Conservation (phyloP, 1,140 invertebrate species). For the Elysia chlorotica region DNA sequence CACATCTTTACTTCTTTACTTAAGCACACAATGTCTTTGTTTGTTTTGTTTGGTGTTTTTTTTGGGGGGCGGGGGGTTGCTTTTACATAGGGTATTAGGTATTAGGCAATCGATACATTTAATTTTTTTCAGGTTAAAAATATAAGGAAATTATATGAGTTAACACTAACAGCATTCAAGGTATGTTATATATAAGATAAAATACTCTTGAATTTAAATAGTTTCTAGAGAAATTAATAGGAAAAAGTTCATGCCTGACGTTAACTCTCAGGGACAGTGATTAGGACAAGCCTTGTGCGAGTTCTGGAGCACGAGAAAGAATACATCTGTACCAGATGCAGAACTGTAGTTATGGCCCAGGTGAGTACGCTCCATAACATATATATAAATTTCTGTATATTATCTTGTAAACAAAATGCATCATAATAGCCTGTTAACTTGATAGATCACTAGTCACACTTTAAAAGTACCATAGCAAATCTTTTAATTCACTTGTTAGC, state of each 20-base stretch:
- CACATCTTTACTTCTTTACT: neutral
- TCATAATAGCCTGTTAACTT: too few relatives aligned
- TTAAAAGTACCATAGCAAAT: too few relatives aligned
- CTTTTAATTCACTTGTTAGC: too few relatives aligned
- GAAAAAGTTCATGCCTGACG: neutral
- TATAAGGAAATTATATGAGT: too few relatives aligned
- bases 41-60: neutral
- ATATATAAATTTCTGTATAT: neutral
- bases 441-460: too few relatives aligned
- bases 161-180: too few relatives aligned
- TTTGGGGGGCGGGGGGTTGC: neutral
- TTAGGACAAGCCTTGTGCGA: conserved; percentile 76
- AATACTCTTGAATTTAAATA: neutral
- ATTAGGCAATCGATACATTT: too few relatives aligned
- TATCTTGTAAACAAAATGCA: neutral
- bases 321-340: conserved; percentile 81
- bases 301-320: conserved; percentile 77
- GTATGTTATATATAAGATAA: neutral
- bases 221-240: neutral
- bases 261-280: conserved; percentile 71
- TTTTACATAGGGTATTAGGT: neutral
- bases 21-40: neutral
- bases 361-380: too few relatives aligned
- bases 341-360: conserved; percentile 70
- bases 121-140: too few relatives aligned